These are phyloP conservation scores for Dromius quadrimaculatus DNA, from an alignment of 2,888 invertebrate species.

Conservation along the genomic window DNA sequence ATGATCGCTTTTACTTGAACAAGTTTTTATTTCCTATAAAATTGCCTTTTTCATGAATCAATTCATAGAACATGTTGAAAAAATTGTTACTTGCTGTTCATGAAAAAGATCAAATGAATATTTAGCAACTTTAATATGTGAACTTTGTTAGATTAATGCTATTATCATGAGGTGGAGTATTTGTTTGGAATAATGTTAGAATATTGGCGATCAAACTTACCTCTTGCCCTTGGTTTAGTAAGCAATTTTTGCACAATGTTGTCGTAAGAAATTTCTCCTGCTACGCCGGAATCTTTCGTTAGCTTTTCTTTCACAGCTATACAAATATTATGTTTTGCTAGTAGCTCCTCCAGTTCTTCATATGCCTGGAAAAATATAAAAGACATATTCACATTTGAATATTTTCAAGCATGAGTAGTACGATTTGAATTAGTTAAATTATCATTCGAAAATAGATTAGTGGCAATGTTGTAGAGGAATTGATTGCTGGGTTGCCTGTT, in stretches of 20 bases:
- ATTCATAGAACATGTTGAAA: too few species aligned
- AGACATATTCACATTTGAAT: background rate
- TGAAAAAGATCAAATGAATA: conserved; percentile 16
- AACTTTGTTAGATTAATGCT: conserved; percentile 1
- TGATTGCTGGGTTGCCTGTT: background rate
- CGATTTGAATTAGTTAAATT: background rate
- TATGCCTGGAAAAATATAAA: conserved; percentile 77
- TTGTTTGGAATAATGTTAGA: conserved; percentile 9
- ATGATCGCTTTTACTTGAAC: too few species aligned
- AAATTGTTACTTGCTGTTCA: too few species aligned
- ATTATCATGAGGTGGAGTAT: background rate
- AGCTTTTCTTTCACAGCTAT: conserved; percentile 95
- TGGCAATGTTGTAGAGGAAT: too few species aligned
- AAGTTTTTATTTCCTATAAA: too few species aligned
- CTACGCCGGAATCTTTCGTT: conserved; percentile 95
- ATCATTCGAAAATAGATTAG: conserved; percentile 6
- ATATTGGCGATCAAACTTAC: conserved; percentile 69
- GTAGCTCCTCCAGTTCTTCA: conserved; percentile 89
- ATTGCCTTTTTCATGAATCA: too few species aligned
- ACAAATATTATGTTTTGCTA: conserved; percentile 88
- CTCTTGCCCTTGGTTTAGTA: conserved; percentile 89
- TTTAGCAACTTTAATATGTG: conserved; percentile 18
- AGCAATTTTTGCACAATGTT: conserved; percentile 87
- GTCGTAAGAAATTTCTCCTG: conserved; percentile 88
- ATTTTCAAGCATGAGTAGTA: background rate